Evolutionary conservation across 2,888 invertebrate species (phyloP).

Genomic region (Trichopoda pennipes): DNA sequence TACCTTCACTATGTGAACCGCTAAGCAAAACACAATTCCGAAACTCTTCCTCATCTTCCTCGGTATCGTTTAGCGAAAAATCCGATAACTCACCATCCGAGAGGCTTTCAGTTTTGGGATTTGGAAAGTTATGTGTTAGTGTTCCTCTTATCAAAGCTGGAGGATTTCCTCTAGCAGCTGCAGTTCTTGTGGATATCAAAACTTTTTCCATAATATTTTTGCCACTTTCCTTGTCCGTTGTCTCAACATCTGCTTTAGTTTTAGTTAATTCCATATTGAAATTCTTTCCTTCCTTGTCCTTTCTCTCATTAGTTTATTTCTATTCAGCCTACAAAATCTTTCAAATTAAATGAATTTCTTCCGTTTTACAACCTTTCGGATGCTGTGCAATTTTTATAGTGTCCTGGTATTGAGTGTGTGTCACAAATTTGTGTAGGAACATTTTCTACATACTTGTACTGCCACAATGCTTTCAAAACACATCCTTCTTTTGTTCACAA

Average conservation of each 20-base stretch:
- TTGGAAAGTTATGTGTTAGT: slow-evolving; percentile 65
- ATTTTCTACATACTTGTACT: slow-evolving; percentile 40
- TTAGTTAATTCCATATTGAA: slow-evolving; percentile 34
- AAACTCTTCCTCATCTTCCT: slow-evolving; percentile 85
- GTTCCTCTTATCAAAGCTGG: slow-evolving; percentile 60
- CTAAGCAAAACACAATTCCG: slow-evolving; percentile 72
- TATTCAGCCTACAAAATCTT: slow-evolving; percentile 16
- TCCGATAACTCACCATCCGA: slow-evolving; percentile 82
- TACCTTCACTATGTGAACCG: slow-evolving; percentile 68
- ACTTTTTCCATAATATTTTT: slow-evolving; percentile 6
- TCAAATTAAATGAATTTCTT: slow-evolving; percentile 10
- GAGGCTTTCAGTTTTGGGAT: slow-evolving; percentile 78
- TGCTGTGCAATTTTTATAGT: slow-evolving; percentile 42
- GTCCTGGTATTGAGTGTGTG: slow-evolving; percentile 53
- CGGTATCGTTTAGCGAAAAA: slow-evolving; percentile 89
- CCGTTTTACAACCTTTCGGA: slow-evolving; percentile 7
- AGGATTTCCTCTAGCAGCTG: slow-evolving; percentile 60
- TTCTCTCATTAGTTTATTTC: slow-evolving; percentile 47
- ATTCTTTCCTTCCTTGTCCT: slow-evolving; percentile 29
- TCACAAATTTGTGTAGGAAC: slow-evolving; percentile 45
- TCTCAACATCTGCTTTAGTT: slow-evolving; percentile 45
- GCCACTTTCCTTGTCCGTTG: slow-evolving; percentile 4
- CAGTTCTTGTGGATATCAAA: slow-evolving; percentile 52
- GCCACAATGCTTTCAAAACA: slow-evolving; percentile 10
- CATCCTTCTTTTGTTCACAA: slow-evolving; percentile 42